Evolutionary conservation across 1,140 invertebrate genomes (phyloP), one percentile per base, ranked within the genome.

Genomic region (Drosophila repletoides): DNA sequence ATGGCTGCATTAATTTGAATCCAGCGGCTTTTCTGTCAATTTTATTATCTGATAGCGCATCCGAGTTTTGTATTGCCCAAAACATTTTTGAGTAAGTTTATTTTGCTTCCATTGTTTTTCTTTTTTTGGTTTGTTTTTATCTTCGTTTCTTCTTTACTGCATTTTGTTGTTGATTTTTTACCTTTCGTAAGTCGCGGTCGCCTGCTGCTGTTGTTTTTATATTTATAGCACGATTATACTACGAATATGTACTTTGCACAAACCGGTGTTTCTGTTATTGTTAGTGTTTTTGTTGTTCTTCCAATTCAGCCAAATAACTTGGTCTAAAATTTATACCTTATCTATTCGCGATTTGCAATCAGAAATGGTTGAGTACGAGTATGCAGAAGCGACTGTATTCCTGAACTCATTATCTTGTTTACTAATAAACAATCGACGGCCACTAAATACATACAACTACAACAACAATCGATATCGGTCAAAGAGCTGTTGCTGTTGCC

Each of bases 331-430:
- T 43, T n/a, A 51, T 31, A 38, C 73, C 59, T 67, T 76, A 76
- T 76, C 73, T 76, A 17, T 21, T 28, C 31, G 43, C 53, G 61
- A 67, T 76, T 76, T 76, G 60, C 73, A 76, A 76, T 77, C 51
- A 31, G 53, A 77, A 58, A 40, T 60, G 15, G 43, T 43, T 43
- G 19, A 22, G 10, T 46, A 6, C 15, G 5, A 48, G 21, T 49
- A n/a, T n/a, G n/a, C n/a, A n/a, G n/a, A n/a, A n/a, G n/a, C n/a
- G n/a, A n/a, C n/a, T n/a, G n/a, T n/a, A n/a, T n/a, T n/a, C n/a
- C n/a, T n/a, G n/a, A n/a, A n/a, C n/a, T n/a, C n/a, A n/a, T n/a
- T n/a, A n/a, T n/a, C n/a, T n/a, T n/a, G n/a, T n/a, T n/a, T n/a
- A n/a, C n/a, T n/a, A n/a, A n/a, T n/a, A n/a, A n/a, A n/a, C n/a